Evolutionary conservation across 2,797 vertebrate species (phyloP).

Genomic region (Morelia viridis): DNA sequence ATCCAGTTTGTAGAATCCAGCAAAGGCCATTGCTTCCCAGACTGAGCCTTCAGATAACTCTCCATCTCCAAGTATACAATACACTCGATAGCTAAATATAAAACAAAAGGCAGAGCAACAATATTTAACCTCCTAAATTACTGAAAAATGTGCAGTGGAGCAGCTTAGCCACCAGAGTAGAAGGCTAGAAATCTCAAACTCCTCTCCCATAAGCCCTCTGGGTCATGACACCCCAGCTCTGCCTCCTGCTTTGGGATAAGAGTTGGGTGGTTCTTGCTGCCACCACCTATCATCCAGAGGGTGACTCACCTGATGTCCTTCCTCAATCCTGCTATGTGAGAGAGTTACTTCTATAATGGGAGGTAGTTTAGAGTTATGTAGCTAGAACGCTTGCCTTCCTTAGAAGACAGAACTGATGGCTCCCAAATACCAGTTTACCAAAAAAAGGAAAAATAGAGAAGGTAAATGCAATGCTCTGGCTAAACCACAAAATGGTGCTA

Average conservation of each 20-base stretch:
- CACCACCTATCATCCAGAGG: neutral
- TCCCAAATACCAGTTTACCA: neutral
- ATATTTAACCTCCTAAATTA: neutral
- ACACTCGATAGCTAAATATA: conserved; percentile 85
- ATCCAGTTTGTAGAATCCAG: conserved; percentile 91
- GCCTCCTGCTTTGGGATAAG: neutral
- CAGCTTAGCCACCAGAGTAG: neutral
- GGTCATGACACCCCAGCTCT: too few species aligned
- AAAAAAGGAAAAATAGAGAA: neutral
- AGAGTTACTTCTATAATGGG: neutral
- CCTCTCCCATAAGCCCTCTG: too few species aligned
- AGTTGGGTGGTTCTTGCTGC: neutral
- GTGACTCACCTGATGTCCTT: neutral
- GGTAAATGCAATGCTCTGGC: neutral
- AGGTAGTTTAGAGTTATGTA: neutral
- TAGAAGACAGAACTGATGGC: neutral
- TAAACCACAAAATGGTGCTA: neutral
- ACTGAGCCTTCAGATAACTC: conserved; percentile 94
- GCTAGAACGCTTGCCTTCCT: neutral
- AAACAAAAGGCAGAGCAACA: neutral
- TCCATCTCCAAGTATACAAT: conserved; percentile 91
- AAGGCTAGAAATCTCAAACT: neutral
- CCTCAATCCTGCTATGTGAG: neutral
- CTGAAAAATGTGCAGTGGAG: neutral
- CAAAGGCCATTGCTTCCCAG: conserved; percentile 99